Evolutionary conservation across 2,113 vertebrate genomes (phyloP).

Genomic region (Ibidorhyncha struthersii): DNA sequence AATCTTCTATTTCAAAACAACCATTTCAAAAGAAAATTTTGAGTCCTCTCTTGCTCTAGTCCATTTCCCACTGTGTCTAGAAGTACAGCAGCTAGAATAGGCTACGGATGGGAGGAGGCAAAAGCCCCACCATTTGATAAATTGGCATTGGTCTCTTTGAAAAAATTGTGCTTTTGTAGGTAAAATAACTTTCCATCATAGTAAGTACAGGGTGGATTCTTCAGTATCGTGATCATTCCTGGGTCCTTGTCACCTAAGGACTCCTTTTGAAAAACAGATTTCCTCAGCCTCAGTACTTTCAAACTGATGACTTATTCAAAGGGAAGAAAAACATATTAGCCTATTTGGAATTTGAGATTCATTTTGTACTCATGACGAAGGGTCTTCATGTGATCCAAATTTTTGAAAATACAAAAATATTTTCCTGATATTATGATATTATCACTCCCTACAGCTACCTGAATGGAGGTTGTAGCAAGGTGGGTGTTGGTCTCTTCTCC

Average conservation of each 20-base stretch:
- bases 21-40: neutral
- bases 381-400: neutral
- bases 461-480: neutral
- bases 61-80: neutral
- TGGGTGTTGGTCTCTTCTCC: neutral
- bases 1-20: neutral
- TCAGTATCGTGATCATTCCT: neutral
- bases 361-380: neutral
- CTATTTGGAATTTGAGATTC: neutral
- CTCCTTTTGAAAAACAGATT: neutral
- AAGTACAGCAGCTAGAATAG: neutral
- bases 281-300: neutral
- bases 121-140: neutral
- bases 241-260: fast-evolving
- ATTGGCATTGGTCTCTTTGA: neutral
- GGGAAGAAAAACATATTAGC: neutral
- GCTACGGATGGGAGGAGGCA: neutral
- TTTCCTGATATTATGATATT: neutral
- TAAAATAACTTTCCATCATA: neutral
- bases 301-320: neutral
- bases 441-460: neutral
- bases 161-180: neutral
- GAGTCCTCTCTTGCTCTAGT: neutral
- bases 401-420: neutral
- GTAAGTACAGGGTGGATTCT: neutral